phyloP scores from a whole-genome alignment of 1,140 invertebrate species.

The Heliothis subflexa region DNA sequence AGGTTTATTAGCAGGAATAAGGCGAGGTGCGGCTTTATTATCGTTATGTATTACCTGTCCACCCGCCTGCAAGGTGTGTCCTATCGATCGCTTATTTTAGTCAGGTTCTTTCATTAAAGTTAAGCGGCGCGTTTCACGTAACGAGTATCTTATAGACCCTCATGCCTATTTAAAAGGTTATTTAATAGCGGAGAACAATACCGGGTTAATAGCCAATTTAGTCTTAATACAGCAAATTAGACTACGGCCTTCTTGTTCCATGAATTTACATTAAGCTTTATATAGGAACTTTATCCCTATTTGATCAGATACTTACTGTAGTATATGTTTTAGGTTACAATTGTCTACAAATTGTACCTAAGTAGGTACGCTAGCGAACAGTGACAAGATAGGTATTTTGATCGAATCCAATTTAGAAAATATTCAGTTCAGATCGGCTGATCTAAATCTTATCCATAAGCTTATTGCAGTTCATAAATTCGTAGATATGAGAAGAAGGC shows the following conservation, averaged over 20 bases:
- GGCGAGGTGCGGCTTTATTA: slow-evolving; percentile 62
- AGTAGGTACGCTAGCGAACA: too few relatives aligned
- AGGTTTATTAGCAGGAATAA: slow-evolving; percentile 60
- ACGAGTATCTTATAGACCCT: slow-evolving; percentile 31
- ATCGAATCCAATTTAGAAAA: not conserved
- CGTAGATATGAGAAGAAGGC: slow-evolving; percentile 62
- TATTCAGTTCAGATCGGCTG: not conserved
- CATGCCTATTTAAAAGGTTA: slow-evolving; percentile 32
- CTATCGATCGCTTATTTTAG: slow-evolving; percentile 61
- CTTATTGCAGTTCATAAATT: slow-evolving; percentile 74
- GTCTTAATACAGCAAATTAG: slow-evolving; percentile 3
- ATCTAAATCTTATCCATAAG: slow-evolving; percentile 20
- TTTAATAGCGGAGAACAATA: slow-evolving; percentile 36
- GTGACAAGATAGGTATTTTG: not conserved
- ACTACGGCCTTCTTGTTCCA: not conserved
- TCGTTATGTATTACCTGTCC: slow-evolving; percentile 56
- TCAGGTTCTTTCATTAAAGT: slow-evolving; percentile 52
- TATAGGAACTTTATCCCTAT: not conserved
- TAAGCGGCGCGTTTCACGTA: slow-evolving; percentile 19
- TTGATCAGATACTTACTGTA: slow-evolving; percentile 13
- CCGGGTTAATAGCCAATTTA: slow-evolving; percentile 29
- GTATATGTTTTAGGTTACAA: not conserved
- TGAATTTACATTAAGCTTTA: slow-evolving; percentile 28
- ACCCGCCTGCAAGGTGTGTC: slow-evolving; percentile 57
- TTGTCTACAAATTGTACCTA: not conserved